Percentiles rank a stretch among this genome's conserved stretches.
These are phyloP conservation scores for Pangasius macronema DNA, from an alignment of 2,797 vertebrate genomes.

Conservation along the genomic window DNA sequence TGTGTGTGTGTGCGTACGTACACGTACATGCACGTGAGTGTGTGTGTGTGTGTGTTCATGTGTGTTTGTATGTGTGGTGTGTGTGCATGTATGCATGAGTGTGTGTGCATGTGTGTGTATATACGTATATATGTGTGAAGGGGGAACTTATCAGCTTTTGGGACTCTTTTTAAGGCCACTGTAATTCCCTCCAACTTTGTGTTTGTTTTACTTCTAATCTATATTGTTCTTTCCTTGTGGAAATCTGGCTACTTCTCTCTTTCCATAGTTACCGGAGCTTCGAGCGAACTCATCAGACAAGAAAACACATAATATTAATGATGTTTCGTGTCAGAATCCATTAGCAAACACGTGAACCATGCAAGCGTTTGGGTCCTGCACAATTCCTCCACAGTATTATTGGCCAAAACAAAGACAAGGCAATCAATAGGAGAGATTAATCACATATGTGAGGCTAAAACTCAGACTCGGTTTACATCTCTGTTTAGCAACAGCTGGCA, in stretches of 20 bases:
- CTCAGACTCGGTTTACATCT: slow-evolving; percentile 39
- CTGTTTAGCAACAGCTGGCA: slow-evolving; percentile 42
- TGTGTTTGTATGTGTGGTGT: background rate
- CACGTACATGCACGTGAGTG: background rate
- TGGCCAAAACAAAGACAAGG: slow-evolving; percentile 73
- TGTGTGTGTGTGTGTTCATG: background rate
- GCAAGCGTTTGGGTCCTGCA: slow-evolving; percentile 59
- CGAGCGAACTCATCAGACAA: slow-evolving; percentile 80
- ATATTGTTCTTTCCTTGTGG: slow-evolving; percentile 79
- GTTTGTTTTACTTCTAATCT: slow-evolving; percentile 78
- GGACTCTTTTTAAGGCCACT: slow-evolving; percentile 68
- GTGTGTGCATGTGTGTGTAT: background rate
- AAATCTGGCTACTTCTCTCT: slow-evolving; percentile 74
- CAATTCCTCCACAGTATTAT: slow-evolving; percentile 66
- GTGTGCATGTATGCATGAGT: background rate
- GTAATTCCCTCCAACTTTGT: slow-evolving; percentile 61
- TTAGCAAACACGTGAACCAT: slow-evolving; percentile 76
- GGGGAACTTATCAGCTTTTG: slow-evolving; percentile 63
- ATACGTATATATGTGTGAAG: background rate
- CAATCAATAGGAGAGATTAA: slow-evolving; percentile 54
- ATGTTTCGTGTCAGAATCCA: slow-evolving; percentile 66
- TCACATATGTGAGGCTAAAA: slow-evolving; percentile 45
- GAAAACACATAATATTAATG: slow-evolving; percentile 81
- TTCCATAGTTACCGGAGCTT: slow-evolving; percentile 78
- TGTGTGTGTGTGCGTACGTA: background rate